These are phyloP conservation scores for Leptoclinus maculatus DNA, from an alignment of 2,797 vertebrate species.

Conservation along the genomic window DNA sequence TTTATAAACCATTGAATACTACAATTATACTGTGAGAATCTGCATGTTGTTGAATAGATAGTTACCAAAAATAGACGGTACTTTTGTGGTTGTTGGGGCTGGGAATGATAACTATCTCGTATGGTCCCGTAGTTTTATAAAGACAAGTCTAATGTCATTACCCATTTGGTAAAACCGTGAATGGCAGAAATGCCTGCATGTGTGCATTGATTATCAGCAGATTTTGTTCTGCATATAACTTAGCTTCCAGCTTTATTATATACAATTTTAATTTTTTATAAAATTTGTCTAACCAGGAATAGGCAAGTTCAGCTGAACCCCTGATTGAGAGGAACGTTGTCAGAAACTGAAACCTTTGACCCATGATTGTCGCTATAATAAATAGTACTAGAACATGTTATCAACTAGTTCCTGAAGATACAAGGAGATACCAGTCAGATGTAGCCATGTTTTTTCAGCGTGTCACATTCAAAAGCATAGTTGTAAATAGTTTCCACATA, in stretches of 20 bases:
- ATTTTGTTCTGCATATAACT: background rate
- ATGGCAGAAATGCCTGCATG: background rate
- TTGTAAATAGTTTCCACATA: background rate
- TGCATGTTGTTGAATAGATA: background rate
- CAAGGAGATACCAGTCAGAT: slow-evolving; percentile 34
- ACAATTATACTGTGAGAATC: background rate
- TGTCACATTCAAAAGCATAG: slow-evolving; percentile 1
- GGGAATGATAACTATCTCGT: background rate
- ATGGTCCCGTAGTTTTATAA: background rate
- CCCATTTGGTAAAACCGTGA: background rate
- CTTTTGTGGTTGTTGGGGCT: background rate
- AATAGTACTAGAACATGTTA: slow-evolving; percentile 55
- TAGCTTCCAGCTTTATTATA: background rate
- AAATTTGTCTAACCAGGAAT: background rate
- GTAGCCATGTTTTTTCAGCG: slow-evolving; percentile 15
- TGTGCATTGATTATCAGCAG: background rate
- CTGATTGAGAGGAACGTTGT: slow-evolving; percentile 1
- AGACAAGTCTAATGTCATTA: too few species aligned
- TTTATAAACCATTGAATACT: background rate
- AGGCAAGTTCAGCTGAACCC: background rate
- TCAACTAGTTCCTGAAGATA: slow-evolving; percentile 49
- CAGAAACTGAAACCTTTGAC: slow-evolving; percentile 57
- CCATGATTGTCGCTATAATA: slow-evolving; percentile 16
- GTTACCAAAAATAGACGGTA: background rate
- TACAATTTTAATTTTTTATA: background rate